Evolutionary conservation across 2,797 vertebrate genomes (phyloP), one percentile per base, ranked within the genome.

Genomic region (Karalla daura): DNA sequence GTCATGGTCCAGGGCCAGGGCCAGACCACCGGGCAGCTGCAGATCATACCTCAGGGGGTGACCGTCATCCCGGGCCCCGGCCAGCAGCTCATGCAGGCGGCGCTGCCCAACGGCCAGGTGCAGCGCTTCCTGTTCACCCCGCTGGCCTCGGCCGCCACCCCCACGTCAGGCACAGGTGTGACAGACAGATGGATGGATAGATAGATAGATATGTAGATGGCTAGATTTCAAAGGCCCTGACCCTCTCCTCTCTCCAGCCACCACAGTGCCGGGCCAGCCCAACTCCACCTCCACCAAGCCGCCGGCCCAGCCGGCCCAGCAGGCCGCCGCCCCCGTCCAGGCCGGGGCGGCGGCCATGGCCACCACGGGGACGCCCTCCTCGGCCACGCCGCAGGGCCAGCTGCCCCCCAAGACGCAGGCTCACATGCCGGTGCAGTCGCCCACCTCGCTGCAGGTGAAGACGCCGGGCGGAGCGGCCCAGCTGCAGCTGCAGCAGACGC

Each of bases 1-100:
- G 96, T 99, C 63, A 96, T 98, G 89, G 96, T 99, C 87, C 98
- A 99, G 89, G 96, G 97, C 33, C 98, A 99, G 89, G 96, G 98
- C 44, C 97, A 99, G 91, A 98, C 96, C 64, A 95, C 96, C 1
- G 97, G 97, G 52, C 97, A 99, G 79, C 89, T 99, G 70, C 98
- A 99, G 86, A 85, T 98, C 86, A 98, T 99, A 85, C 98, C 98
- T 83, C 96, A 95, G 49, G 98, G 97, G 33, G 94, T 99, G 70
- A 96, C 96, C 0, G 89, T 99, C 63, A 97, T 99, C 87, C 97
- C 98, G 14, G 95, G 95, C 14, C 96, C 96, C 0, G 98, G 97
- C 14, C 98, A 99, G 85, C 98, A 99, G 81, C 94, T 99, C 60
- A 99, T 99, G 98, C 98, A 99, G 91, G 98, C 98, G 2, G 93